phyloP scores from a whole-genome alignment of 2,113 vertebrate species.

The Pavo muticus region DNA sequence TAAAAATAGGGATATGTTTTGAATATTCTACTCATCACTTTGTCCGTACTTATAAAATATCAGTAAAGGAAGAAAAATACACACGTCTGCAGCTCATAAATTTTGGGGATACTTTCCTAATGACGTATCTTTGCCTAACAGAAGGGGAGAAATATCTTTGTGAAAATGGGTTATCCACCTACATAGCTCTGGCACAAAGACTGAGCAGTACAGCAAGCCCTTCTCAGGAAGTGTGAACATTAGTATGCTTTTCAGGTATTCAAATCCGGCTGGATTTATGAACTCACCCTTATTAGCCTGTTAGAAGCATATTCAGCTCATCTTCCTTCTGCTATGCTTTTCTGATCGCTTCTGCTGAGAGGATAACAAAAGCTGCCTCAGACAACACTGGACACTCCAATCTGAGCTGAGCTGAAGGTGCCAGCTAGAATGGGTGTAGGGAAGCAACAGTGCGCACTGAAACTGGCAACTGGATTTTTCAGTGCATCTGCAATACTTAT shows the following conservation, averaged over 20 bases:
- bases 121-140: background rate
- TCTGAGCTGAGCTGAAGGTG: background rate
- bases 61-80: background rate
- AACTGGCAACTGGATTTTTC: background rate
- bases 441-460: background rate
- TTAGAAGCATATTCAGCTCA: background rate
- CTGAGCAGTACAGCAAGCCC: background rate
- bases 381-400: background rate
- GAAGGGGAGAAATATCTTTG: background rate
- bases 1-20: background rate
- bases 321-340: background rate
- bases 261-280: background rate
- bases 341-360: background rate
- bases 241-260: background rate
- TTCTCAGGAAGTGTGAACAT: background rate
- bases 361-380: slow-evolving; percentile 1
- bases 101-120: background rate
- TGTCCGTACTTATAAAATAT: background rate
- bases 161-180: slow-evolving; percentile 19
- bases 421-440: background rate
- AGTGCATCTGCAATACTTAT: background rate
- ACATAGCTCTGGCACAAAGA: background rate
- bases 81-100: background rate
- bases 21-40: background rate
- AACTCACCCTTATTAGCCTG: background rate